A percentile compares a stretch with the other conserved stretches of the same genome.
Evolutionary conservation across 2,113 vertebrate species (phyloP).

Genomic region (Lycaon pictus): DNA sequence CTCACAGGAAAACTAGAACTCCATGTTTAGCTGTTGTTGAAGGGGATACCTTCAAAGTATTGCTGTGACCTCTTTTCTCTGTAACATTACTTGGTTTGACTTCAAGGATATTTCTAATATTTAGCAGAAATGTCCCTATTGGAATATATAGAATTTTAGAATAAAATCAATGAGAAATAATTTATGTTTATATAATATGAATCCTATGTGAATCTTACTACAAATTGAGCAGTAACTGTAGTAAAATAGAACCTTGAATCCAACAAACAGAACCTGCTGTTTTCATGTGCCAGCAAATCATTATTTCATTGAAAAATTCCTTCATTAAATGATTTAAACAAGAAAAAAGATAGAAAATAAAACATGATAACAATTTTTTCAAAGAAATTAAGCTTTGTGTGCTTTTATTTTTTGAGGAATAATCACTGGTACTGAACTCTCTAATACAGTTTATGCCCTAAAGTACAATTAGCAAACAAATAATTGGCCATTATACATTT

Average conservation of each 20-base stretch:
- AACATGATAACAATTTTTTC: neutral
- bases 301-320: neutral
- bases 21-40: neutral
- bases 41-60: neutral
- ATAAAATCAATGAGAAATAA: neutral
- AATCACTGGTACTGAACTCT: neutral
- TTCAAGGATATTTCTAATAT: constrained; percentile 43
- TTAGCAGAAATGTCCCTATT: neutral
- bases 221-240: neutral
- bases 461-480: constrained; percentile 54
- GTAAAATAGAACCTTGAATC: neutral
- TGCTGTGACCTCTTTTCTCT: neutral
- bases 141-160: neutral
- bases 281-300: neutral
- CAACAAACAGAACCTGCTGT: neutral
- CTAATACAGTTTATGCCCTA: constrained; percentile 33
- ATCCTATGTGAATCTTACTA: neutral
- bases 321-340: constrained; percentile 11
- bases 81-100: neutral
- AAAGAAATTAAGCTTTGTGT: neutral
- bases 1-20: neutral
- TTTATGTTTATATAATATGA: neutral
- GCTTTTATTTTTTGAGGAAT: constrained; percentile 17
- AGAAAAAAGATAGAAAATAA: constrained; percentile 16
- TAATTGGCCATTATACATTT: constrained; percentile 27